Conservation (phyloP, 2,888 invertebrate species). For the Nasonovia ribisnigri region DNA sequence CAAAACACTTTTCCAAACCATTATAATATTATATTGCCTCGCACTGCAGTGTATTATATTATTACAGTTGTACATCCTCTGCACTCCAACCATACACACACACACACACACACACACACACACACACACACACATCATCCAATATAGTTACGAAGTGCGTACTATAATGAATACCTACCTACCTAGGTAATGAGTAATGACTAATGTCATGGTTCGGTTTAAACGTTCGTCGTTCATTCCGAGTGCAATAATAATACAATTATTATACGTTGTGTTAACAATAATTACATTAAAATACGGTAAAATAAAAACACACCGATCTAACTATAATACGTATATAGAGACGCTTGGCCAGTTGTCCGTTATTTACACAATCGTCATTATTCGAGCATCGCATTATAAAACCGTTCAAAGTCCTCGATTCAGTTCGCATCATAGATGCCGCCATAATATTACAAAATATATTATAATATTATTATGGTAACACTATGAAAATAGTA, state of each 20-base stretch:
- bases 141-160: neutral
- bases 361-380: neutral
- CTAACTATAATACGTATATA: neutral
- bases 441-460: neutral
- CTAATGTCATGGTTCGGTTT: neutral
- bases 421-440: neutral
- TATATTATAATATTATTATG: neutral
- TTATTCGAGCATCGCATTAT: neutral
- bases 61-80: neutral
- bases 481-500: neutral
- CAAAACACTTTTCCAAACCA: neutral
- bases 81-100: neutral
- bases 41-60: neutral
- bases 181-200: no score
- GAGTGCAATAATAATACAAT: neutral
- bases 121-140: no score
- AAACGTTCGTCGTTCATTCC: neutral
- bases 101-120: neutral
- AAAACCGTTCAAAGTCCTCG: neutral
- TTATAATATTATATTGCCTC: neutral
- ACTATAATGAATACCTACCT: neutral
- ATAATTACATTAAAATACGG: neutral
- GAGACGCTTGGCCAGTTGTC: neutral
- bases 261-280: neutral
- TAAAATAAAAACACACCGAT: neutral